A percentile compares a stretch with the other conserved stretches of the same genome.
Evolutionary conservation across 1,140 invertebrate species (phyloP).

Genomic region (Helicoverpa zea): DNA sequence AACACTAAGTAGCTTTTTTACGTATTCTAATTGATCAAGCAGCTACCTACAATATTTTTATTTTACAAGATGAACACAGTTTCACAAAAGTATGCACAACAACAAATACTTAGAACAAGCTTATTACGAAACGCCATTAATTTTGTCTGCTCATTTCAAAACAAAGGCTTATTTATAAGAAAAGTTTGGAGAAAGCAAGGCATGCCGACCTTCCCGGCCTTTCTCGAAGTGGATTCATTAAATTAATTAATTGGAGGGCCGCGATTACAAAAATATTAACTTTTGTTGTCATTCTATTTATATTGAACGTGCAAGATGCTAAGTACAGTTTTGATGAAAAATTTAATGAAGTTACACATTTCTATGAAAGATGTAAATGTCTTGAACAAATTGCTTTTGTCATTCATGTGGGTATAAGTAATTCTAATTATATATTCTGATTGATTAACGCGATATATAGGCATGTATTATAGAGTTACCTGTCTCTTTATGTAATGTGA

Average conservation of each 20-base stretch:
- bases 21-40: no score
- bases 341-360: no score
- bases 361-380: no score
- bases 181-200: slow-evolving; percentile 39
- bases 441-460: no score
- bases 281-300: slow-evolving; percentile 37
- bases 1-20: no score
- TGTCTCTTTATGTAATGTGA: no score
- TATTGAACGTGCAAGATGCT: neutral
- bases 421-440: no score
- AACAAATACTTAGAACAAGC: slow-evolving; percentile 15
- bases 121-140: slow-evolving; percentile 28
- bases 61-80: no score
- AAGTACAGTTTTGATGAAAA: neutral
- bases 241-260: slow-evolving; percentile 43
- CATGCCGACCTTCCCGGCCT: slow-evolving; percentile 17
- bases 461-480: no score
- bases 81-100: neutral
- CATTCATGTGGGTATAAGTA: no score
- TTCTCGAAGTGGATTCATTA: slow-evolving; percentile 30
- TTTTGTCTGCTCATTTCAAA: slow-evolving; percentile 23
- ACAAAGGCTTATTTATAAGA: slow-evolving; percentile 46
- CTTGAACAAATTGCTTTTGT: no score
- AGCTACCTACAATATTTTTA: no score
- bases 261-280: slow-evolving; percentile 46